Evolutionary conservation across 2,888 invertebrate genomes (phyloP).

Genomic region (Eumacrocentrus americanus): DNA sequence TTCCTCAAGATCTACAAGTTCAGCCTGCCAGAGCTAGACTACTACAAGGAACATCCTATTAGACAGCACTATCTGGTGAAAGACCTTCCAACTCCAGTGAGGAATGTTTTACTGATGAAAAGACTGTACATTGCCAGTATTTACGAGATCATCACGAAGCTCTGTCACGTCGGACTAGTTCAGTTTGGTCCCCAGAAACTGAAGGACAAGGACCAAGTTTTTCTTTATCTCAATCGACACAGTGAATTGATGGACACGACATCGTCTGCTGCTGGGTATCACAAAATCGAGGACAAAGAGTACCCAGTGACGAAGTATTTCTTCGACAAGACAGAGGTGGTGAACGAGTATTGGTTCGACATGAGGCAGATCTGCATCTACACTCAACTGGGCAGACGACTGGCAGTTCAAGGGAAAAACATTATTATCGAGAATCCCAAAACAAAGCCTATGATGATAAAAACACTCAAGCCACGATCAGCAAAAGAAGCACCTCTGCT

Average conservation of each 20-base stretch:
- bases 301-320: slow-evolving; percentile 67
- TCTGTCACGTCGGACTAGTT: slow-evolving; percentile 72
- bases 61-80: slow-evolving; percentile 70
- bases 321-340: slow-evolving; percentile 64
- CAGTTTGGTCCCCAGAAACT: slow-evolving; percentile 71
- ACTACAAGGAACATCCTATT: slow-evolving; percentile 71
- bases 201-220: slow-evolving; percentile 75
- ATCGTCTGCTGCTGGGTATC: slow-evolving; percentile 68
- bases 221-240: slow-evolving; percentile 71
- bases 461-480: slow-evolving; percentile 59
- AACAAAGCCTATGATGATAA: slow-evolving; percentile 63
- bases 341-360: slow-evolving; percentile 73
- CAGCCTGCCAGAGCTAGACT: slow-evolving; percentile 65
- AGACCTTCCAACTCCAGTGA: slow-evolving; percentile 65
- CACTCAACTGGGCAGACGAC: slow-evolving; percentile 67
- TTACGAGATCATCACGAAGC: slow-evolving; percentile 65
- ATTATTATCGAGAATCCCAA: slow-evolving; percentile 63
- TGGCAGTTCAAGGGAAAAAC: slow-evolving; percentile 58
- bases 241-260: slow-evolving; percentile 72
- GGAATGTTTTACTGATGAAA: slow-evolving; percentile 64
- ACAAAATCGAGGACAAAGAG: slow-evolving; percentile 65
- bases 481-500: slow-evolving; percentile 61
- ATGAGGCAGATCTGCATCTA: slow-evolving; percentile 72
- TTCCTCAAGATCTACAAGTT: slow-evolving; percentile 72
- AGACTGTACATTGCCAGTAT: slow-evolving; percentile 68